Evolutionary conservation across 2,888 invertebrate species (phyloP), one percentile per base, ranked within the genome.

Genomic region (Vandiemenella viatica): DNA sequence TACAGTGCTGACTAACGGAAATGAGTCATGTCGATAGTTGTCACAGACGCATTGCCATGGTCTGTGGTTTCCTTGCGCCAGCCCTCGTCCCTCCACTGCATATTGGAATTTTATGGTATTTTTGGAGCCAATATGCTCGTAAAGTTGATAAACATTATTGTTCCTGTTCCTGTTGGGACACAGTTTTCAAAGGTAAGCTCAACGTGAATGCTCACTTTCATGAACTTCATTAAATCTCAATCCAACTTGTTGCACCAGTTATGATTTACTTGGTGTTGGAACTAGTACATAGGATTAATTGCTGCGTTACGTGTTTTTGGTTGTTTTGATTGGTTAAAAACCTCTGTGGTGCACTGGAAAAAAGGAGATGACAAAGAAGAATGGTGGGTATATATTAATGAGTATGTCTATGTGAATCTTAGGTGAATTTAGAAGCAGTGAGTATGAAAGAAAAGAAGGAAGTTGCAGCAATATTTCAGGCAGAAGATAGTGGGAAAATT

Each of bases 151-250:
- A 69, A 55, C 69, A 71, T 50, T 75, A 73, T 56, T 83, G 83
- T 60, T 74, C 76, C 15, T 82, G 82, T 63, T 77, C 79, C 10
- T 83, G 83, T 61, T 83, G 83, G 79, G 83, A 83, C 60, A 83
- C 82, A 0, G 76, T 83, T 6, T 82, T 82, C 60, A 81, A 82
- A 73, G 82, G 78, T 77, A 63, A 10, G 16, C 16, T 38, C 16
- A 5, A 10, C 16, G n/a, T 5, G 6, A 5, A 37, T 32, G 23
- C 13, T 4, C 1, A 19, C 13, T 10, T 19, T 41, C 26, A 26
- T 13, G 13, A 8, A 8, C 6, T 26, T 26, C 6, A 26, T 26
- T 8, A 8, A 6, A 26, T 26, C 13, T 26, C 6, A 13, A 26
- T 26, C 13, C 26, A 26, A 8, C 13, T 26, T 8, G 13, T 26